Evolutionary conservation across 2,113 vertebrate species (phyloP).

Genomic region (Melierax canorus): DNA sequence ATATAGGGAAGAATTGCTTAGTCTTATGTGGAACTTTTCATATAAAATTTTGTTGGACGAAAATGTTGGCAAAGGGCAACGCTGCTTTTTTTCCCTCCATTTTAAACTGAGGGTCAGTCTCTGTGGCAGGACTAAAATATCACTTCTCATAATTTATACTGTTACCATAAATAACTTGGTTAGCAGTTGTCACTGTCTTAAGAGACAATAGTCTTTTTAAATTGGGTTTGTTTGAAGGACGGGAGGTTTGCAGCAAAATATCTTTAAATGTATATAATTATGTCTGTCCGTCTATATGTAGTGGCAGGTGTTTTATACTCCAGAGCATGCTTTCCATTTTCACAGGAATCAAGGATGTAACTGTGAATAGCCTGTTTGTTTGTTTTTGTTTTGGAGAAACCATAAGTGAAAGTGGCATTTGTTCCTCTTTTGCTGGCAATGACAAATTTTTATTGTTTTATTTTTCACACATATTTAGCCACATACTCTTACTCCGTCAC

Average conservation of each 20-base stretch:
- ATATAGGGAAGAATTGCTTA: background rate
- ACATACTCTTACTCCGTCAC: background rate
- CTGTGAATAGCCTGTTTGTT: background rate
- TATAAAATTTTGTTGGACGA: background rate
- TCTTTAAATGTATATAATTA: background rate
- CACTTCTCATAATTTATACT: background rate
- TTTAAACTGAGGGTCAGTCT: background rate
- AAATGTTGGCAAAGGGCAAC: background rate
- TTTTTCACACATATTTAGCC: background rate
- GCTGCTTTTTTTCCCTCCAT: accelerated
- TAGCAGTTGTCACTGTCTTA: background rate
- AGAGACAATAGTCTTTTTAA: background rate
- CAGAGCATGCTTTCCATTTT: background rate
- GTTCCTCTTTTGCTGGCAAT: background rate
- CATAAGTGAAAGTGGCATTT: background rate
- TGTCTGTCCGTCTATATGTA: background rate
- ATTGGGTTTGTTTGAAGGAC: background rate
- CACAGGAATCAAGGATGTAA: background rate
- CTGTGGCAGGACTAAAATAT: background rate
- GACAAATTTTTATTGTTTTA: background rate
- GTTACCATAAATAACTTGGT: background rate
- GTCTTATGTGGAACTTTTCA: background rate
- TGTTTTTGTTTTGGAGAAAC: background rate
- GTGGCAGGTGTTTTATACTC: background rate
- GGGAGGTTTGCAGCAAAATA: background rate